Evolutionary conservation across 2,113 vertebrate genomes (phyloP).

Genomic region (Tamias sibiricus): DNA sequence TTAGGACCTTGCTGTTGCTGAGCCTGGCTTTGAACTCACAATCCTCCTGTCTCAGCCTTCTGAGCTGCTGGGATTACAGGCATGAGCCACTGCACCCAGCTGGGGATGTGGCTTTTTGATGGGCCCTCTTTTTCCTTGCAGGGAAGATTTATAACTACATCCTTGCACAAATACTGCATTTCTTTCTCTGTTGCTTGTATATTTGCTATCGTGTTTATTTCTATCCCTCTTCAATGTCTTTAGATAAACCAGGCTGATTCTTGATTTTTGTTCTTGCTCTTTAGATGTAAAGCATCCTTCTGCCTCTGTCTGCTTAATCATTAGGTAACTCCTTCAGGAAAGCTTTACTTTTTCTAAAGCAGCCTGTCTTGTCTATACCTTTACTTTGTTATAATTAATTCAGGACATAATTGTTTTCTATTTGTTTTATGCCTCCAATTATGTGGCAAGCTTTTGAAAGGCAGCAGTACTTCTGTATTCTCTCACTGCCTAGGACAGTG

Average conservation of each 20-base stretch:
- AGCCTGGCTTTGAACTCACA: too few species aligned
- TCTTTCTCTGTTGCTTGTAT: not conserved
- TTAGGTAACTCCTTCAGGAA: not conserved
- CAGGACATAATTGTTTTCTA: not conserved
- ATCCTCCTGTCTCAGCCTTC: too few species aligned
- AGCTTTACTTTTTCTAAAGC: conserved; percentile 10
- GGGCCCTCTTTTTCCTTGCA: not conserved
- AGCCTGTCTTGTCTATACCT: conserved; percentile 4
- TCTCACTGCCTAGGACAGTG: not conserved
- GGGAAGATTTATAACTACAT: not conserved
- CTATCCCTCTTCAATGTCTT: not conserved
- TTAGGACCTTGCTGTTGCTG: too few species aligned
- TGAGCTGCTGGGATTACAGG: too few species aligned
- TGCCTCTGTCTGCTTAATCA: not conserved
- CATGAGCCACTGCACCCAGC: too few species aligned
- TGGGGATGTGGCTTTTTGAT: not conserved
- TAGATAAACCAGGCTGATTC: not conserved
- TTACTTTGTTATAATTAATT: conserved; percentile 48
- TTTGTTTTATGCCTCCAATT: conserved; percentile 55
- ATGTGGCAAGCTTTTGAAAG: conserved; percentile 46
- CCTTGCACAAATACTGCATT: not conserved
- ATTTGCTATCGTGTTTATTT: conserved; percentile 31
- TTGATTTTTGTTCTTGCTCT: conserved; percentile 20
- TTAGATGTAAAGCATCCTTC: conserved; percentile 6
- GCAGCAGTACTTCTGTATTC: conserved; percentile 15